A percentile compares a stretch with the other conserved stretches of the same genome.
Conservation (phyloP, 2,888 invertebrate species). For the Cybosia mesomella region DNA sequence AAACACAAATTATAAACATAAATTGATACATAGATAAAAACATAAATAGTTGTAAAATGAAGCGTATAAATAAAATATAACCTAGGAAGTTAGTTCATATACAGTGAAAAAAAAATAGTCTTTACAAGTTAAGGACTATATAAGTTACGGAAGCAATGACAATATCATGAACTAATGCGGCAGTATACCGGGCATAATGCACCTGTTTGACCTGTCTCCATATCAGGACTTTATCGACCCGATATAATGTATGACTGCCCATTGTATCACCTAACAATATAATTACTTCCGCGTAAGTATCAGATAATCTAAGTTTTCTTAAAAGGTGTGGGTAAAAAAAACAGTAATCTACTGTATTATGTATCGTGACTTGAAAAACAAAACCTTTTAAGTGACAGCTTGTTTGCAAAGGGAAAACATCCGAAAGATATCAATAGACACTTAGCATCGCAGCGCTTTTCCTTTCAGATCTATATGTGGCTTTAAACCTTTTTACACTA, state of each 20-base stretch:
- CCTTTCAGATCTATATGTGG: background rate
- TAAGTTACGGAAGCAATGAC: conserved; percentile 34
- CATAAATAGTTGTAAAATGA: too few species aligned
- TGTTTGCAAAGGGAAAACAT: background rate
- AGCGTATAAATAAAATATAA: too few species aligned
- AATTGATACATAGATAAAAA: too few species aligned
- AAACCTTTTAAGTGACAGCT: background rate
- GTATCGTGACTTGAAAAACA: background rate
- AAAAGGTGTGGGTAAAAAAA: conserved; percentile 1
- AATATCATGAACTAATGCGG: conserved; percentile 37
- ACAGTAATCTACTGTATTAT: background rate
- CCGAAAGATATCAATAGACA: background rate
- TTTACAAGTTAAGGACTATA: background rate
- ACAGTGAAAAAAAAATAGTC: background rate
- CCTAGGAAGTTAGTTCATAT: background rate
- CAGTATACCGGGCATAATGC: conserved; percentile 32
- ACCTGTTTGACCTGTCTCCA: conserved; percentile 26
- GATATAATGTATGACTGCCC: conserved; percentile 18
- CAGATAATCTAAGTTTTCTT: conserved; percentile 34
- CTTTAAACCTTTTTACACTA: background rate
- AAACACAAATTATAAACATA: too few species aligned
- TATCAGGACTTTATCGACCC: conserved; percentile 27
- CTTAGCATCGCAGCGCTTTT: background rate
- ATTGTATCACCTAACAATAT: conserved; percentile 33
- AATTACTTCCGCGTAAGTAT: conserved; percentile 30